These are phyloP conservation scores for Pyrochroa serraticornis DNA, from an alignment of 2,888 invertebrate genomes.

Conservation along the genomic window DNA sequence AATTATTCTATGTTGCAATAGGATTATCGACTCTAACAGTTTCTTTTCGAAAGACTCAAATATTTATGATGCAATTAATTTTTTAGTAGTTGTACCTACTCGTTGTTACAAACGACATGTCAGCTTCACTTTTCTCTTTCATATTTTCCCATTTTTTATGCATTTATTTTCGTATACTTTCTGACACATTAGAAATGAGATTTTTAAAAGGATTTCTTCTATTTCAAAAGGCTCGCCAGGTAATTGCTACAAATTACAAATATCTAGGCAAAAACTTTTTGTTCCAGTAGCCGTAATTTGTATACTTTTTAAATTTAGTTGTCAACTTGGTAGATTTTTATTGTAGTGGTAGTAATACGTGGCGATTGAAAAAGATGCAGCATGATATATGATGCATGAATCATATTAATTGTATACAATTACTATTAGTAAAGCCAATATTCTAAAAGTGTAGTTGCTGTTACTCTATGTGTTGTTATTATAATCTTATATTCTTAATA, in stretches of 20 bases:
- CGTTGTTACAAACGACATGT: slow-evolving; percentile 16
- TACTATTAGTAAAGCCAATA: no score
- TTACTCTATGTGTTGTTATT: no score
- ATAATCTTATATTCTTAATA: no score
- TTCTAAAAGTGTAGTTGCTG: no score
- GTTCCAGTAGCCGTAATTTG: no score
- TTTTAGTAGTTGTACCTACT: slow-evolving; percentile 3
- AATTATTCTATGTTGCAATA: slow-evolving; percentile 5
- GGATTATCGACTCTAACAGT: not conserved
- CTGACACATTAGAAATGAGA: slow-evolving; percentile 16
- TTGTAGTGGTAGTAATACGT: no score
- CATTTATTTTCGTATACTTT: slow-evolving; percentile 17
- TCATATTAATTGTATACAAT: no score
- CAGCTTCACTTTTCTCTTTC: slow-evolving; percentile 9
- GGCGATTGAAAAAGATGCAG: no score
- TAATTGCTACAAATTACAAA: slow-evolving; percentile 10
- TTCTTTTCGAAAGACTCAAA: not conserved
- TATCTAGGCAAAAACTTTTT: no score
- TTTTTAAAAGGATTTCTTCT: slow-evolving; percentile 13
- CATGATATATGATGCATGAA: no score
- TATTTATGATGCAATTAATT: slow-evolving; percentile 9
- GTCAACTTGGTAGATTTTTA: no score
- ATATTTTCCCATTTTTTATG: slow-evolving; percentile 21
- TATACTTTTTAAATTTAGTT: no score
- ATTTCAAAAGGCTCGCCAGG: not conserved